These are phyloP conservation scores for Gavia stellata DNA, from an alignment of 2,113 vertebrate species.

Conservation along the genomic window DNA sequence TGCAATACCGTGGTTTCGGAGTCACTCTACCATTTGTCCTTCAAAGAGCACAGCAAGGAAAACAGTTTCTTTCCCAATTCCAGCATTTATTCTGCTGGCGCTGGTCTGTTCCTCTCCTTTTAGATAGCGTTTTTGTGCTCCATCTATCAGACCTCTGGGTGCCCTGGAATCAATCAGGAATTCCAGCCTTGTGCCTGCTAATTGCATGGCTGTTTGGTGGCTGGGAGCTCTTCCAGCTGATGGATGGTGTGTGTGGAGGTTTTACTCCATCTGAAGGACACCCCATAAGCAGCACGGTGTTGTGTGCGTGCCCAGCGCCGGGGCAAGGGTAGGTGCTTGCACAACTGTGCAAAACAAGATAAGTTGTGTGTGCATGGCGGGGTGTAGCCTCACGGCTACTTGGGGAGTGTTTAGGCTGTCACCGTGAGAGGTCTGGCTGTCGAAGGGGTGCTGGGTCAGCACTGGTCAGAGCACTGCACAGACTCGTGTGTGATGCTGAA, in stretches of 20 bases:
- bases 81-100: neutral
- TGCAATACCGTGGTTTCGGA: neutral
- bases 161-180: conserved; percentile 23
- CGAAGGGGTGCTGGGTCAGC: neutral
- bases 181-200: neutral
- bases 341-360: fast-evolving
- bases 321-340: fast-evolving
- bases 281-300: fast-evolving
- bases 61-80: neutral
- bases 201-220: neutral
- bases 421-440: neutral
- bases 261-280: neutral
- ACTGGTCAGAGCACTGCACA: neutral
- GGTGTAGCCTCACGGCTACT: neutral
- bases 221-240: conserved; percentile 21
- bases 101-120: neutral
- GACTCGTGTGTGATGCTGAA: neutral
- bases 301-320: fast-evolving
- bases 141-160: neutral
- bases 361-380: neutral
- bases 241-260: neutral
- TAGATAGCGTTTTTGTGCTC: neutral
- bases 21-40: conserved; percentile 48
- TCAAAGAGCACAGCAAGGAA: conserved; percentile 33
- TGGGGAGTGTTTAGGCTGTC: neutral